Evolutionary conservation across 2,113 vertebrate species (phyloP).

Genomic region (Channa argus): DNA sequence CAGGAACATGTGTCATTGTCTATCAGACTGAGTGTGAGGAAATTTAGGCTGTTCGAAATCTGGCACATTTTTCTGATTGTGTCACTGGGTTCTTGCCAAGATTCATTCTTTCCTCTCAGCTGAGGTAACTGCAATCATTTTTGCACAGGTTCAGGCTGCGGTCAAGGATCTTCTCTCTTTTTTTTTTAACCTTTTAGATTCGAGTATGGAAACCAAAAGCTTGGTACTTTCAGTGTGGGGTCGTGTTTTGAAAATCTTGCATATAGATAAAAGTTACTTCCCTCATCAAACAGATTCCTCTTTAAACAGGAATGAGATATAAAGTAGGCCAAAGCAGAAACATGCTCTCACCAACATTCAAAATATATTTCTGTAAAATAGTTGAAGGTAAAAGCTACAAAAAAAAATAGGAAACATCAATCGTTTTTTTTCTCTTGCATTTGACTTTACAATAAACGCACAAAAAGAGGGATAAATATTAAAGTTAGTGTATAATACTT

Average conservation of each 20-base stretch:
- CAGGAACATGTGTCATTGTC: too few species aligned
- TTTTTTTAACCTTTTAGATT: background rate
- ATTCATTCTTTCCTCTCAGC: conserved; percentile 15
- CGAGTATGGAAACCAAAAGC: background rate
- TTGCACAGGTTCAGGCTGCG: background rate
- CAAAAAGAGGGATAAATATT: background rate
- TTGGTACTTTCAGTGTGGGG: background rate
- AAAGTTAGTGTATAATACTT: background rate
- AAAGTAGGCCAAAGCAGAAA: too few species aligned
- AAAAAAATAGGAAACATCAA: too few species aligned
- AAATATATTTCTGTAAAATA: too few species aligned
- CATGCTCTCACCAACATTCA: too few species aligned
- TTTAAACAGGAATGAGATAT: too few species aligned
- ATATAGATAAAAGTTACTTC: too few species aligned
- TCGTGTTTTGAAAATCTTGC: background rate
- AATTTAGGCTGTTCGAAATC: too few species aligned
- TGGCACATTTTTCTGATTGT: background rate
- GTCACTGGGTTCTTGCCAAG: background rate
- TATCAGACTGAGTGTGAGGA: too few species aligned
- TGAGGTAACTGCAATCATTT: background rate
- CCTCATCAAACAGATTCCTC: too few species aligned
- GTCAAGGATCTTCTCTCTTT: background rate
- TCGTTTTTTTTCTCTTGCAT: too few species aligned
- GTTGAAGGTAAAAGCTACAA: too few species aligned
- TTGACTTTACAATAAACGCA: background rate